These are phyloP conservation scores for Dinocampus coccinellae DNA, from an alignment of 2,888 invertebrate genomes.

Conservation along the genomic window DNA sequence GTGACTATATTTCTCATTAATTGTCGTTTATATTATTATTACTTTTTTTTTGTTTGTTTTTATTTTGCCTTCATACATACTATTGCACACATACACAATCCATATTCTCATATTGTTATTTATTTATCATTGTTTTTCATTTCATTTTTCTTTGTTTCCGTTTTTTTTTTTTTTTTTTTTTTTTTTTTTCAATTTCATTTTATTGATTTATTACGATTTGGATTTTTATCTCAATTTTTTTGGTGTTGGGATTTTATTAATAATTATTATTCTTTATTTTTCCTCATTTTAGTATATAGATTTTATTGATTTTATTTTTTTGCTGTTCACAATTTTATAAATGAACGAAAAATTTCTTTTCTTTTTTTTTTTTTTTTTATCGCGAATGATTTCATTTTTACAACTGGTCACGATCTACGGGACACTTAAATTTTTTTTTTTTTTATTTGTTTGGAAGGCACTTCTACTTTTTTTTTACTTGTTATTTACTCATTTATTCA, in stretches of 20 bases:
- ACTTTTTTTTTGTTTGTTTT: constrained; percentile 19
- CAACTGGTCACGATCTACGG: constrained; percentile 70
- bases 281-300: constrained; percentile 9
- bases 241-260: too few relatives aligned
- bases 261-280: constrained; percentile 7
- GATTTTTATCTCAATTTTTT: constrained; percentile 30
- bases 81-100: constrained; percentile 11
- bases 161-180: too few relatives aligned
- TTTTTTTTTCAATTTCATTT: constrained; percentile 6
- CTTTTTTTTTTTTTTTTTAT: too few relatives aligned
- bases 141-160: too few relatives aligned
- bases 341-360: constrained; percentile 32
- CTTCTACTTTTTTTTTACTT: constrained; percentile 81
- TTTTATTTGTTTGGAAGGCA: constrained; percentile 78
- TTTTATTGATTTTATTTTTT: constrained; percentile 27
- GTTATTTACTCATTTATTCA: constrained; percentile 75
- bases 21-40: too few relatives aligned
- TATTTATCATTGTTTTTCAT: constrained; percentile 36
- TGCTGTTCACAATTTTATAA: not conserved
- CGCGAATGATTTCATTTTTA: constrained; percentile 65
- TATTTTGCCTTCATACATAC: not conserved
- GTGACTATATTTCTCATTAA: constrained; percentile 28
- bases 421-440: constrained; percentile 62
- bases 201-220: constrained; percentile 40
- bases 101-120: constrained; percentile 26